Base-by-base conservation (phyloP, 2,888 invertebrate species). In the Nymphalis urticae region DNA sequence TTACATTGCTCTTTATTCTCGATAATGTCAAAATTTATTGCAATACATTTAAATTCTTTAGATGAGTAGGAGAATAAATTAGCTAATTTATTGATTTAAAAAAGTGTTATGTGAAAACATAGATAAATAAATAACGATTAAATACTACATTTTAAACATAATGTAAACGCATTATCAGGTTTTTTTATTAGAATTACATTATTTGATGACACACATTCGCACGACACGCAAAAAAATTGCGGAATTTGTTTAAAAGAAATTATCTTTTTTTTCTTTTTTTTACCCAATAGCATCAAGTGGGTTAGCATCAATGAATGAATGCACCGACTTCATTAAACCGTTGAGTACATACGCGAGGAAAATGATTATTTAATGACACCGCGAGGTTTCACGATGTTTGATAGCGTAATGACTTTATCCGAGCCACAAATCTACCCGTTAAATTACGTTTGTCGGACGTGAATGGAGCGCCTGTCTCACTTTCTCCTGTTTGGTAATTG, bases 381-480 rank as follows among this genome's bases (percentile, higher is more conserved):
- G 74, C 77, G 76, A 77, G 76, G 76, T 79, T 77, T 80, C 79
- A 79, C 79, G 77, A 79, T 75, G 74, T 73, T 77, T 74, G 74
- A 79, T 78, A 79, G 73, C 74, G 73, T 74, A 74, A 79, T 74
- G 72, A 75, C 77, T 79, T 79, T 76, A 79, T 76, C 73, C 74
- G 72, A 76, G 67, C 75, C 72, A 74, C 73, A 75, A 76, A 74
- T 74, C 70, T 69, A 68, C 50, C 69, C 66, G 70, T 71, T 75
- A 74, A 74, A 74, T 76, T 73, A 73, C 71, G 63, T 75, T 72
- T 66, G 66, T 68, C 50, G 67, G 66, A 69, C 69, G 59, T 64
- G 60, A 63, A 66, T 61, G 68, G 62, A 51, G 59, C 64, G 61
- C 64, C 59, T 72, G 62, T 72, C 62, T 61, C 66, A 72, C 72